Evolutionary conservation across 2,797 vertebrate genomes (phyloP), one percentile per base, ranked within the genome.

Genomic region (Parambassis ranga): DNA sequence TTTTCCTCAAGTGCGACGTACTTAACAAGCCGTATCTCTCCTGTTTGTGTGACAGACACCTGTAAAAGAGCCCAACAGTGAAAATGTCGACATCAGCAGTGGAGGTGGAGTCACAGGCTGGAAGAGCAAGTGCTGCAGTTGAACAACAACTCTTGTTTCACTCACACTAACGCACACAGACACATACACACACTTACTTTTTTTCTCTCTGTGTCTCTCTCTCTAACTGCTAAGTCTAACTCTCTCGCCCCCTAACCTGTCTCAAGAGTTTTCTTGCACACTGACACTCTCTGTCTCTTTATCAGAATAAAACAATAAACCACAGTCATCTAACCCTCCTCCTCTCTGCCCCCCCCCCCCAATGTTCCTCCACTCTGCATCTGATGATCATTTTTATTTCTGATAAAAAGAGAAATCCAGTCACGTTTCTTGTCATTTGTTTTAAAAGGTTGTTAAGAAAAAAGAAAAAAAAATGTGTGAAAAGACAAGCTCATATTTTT

Each of bases 31-130:
- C 22, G 7, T 6, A 2, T 19, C 1, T 13, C 6, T 46, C 3
- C 43, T 19, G 23, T 48, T 3, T 33, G 1, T 46, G 85, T 87
- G 2, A 14, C 93, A 99, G 96, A 98, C 97, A 76, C 96, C 96
- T 37, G 96, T 97, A 93, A 99, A 98, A 96, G 96, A 99, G 92
- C 95, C 96, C 91, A 98, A 98, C 96, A 98, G 95, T 94, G 97
- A 98, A 94, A 98, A 99, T 58, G 95, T 98, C 75, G 96, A 98
- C 91, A 98, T 98, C 95, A 96, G 92, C 95, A 96, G 93, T 26
- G 95, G 95, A 33, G 92, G 95, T 6, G 97, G 97, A 84, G 96
- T 96, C 90, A 95, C 96, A 11, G 95, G 96, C 89, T 98, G 96
- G 96, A 99, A 97, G 95, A 98, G 94, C 95, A 98, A 97, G 90